A percentile compares a stretch with the other conserved stretches of the same genome.
phyloP scores from a whole-genome alignment of 2,113 vertebrate species.

The Ammodytes dubius region DNA sequence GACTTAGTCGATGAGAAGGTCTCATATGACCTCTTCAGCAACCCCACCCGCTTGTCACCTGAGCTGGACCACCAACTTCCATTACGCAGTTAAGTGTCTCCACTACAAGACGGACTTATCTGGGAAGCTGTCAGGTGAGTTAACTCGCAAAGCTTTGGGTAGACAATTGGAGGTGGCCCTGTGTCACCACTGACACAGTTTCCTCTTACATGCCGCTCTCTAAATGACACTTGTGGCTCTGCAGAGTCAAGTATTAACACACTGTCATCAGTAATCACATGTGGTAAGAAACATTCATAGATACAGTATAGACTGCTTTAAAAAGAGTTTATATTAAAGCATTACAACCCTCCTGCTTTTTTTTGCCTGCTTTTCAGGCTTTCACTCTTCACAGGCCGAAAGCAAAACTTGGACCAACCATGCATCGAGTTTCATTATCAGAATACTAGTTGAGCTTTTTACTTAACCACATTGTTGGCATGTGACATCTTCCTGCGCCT shows the following conservation, averaged over 20 bases:
- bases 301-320: background rate
- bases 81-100: slow-evolving; percentile 75
- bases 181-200: slow-evolving; percentile 75
- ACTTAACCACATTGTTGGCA: slow-evolving; percentile 39
- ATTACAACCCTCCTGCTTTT: background rate
- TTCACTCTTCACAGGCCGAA: background rate
- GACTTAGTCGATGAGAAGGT: slow-evolving; percentile 74
- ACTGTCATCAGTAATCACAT: slow-evolving; percentile 50
- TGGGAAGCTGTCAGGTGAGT: slow-evolving; percentile 81
- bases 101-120: slow-evolving; percentile 81
- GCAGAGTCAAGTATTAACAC: slow-evolving; percentile 59
- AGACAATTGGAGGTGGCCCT: slow-evolving; percentile 79
- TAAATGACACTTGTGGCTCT: slow-evolving; percentile 66
- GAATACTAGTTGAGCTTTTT: slow-evolving; percentile 31
- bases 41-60: slow-evolving; percentile 79
- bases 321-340: slow-evolving; percentile 3
- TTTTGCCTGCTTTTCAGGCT: slow-evolving; percentile 14
- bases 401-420: slow-evolving; percentile 6
- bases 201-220: slow-evolving; percentile 59
- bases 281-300: slow-evolving; percentile 31
- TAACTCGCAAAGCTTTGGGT: slow-evolving; percentile 75
- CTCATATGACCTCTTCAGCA: slow-evolving; percentile 70
- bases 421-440: slow-evolving; percentile 24
- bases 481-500: slow-evolving; percentile 29
- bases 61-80: slow-evolving; percentile 77